Conservation (phyloP, 2,797 vertebrate species). For the Sebastes oblongus region DNA sequence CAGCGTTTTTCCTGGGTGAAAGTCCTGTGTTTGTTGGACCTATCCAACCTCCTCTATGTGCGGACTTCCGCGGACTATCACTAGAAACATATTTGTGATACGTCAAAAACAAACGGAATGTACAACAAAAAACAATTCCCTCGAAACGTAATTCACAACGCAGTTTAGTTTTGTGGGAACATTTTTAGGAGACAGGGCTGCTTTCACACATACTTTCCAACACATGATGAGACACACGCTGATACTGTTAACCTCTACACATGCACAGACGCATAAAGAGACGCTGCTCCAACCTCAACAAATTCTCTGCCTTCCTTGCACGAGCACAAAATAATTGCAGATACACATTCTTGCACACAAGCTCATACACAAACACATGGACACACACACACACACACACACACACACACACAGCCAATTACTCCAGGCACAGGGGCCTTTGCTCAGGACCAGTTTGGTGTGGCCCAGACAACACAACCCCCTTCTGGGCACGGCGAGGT, state of each 20-base stretch:
- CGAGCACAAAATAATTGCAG: neutral
- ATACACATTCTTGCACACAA: neutral
- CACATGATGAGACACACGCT: neutral
- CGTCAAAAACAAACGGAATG: too few relatives aligned
- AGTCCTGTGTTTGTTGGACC: too few relatives aligned
- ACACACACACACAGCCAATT: constrained; percentile 55
- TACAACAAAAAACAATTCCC: too few relatives aligned
- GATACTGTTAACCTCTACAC: neutral
- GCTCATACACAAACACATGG: neutral
- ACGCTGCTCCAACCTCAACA: neutral
- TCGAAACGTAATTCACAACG: neutral
- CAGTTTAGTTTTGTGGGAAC: neutral
- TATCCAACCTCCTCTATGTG: too few relatives aligned
- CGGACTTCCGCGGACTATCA: too few relatives aligned
- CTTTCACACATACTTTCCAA: neutral
- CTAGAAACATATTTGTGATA: too few relatives aligned
- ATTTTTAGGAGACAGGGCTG: neutral
- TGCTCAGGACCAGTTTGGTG: constrained; percentile 42
- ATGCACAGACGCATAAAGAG: neutral
- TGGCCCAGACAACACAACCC: constrained; percentile 49
- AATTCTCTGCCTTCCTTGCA: neutral
- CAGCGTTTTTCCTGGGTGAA: too few relatives aligned
- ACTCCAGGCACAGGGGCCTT: constrained; percentile 46
- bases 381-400: neutral
- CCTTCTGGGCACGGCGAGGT: constrained; percentile 66